These are phyloP conservation scores for Gobio gobio DNA, from an alignment of 2,113 vertebrate genomes.

Conservation along the genomic window DNA sequence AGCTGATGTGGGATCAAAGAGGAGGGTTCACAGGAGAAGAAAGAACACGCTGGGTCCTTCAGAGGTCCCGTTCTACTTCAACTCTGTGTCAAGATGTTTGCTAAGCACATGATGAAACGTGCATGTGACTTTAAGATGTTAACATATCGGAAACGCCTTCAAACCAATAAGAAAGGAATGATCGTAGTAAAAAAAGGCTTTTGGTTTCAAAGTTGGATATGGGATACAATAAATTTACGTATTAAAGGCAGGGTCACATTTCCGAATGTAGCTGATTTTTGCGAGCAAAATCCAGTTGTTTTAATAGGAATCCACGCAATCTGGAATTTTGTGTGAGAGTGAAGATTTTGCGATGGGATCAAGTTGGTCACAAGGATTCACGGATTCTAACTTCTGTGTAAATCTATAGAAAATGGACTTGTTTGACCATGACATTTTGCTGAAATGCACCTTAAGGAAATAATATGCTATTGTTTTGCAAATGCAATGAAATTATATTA, in stretches of 20 bases:
- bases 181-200: background rate
- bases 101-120: slow-evolving; percentile 11
- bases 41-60: slow-evolving; percentile 36
- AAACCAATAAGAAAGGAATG: background rate
- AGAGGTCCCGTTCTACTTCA: slow-evolving; percentile 30
- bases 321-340: no score
- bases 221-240: background rate
- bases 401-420: no score
- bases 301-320: background rate
- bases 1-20: slow-evolving; percentile 62
- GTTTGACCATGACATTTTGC: no score
- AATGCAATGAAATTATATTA: no score
- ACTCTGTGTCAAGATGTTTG: slow-evolving; percentile 13
- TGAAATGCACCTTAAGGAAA: no score
- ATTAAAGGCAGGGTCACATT: background rate
- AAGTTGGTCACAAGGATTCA: background rate
- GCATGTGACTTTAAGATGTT: slow-evolving; percentile 9
- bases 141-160: background rate
- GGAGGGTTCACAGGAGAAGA: slow-evolving; percentile 22
- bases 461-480: no score
- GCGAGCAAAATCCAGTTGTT: background rate
- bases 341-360: background rate
- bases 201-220: background rate
- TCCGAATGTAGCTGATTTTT: background rate
- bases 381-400: no score